Percentiles rank a stretch among this genome's conserved stretches.
Conservation (phyloP, 2,888 invertebrate genomes). For the Tridacna crocea region DNA sequence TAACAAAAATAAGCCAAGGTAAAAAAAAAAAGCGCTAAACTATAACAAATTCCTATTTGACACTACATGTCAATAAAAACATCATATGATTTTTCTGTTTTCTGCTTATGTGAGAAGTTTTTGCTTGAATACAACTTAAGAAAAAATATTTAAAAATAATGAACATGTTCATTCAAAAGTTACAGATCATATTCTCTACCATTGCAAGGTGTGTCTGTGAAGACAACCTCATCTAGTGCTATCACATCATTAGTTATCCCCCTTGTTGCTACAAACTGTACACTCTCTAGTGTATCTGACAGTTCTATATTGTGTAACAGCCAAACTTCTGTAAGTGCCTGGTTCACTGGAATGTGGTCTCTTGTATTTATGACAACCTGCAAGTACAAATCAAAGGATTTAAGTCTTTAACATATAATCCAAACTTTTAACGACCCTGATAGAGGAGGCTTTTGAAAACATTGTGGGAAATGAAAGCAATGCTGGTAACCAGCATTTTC, state of each 20-base stretch:
- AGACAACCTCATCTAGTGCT: background rate
- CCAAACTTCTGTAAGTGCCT: background rate
- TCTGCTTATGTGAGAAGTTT: too few relatives aligned
- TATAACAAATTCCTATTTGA: background rate
- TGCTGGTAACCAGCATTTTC: background rate
- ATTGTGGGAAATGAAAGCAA: background rate
- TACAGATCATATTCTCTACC: background rate
- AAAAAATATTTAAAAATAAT: too few relatives aligned
- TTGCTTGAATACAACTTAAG: too few relatives aligned
- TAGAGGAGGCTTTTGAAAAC: background rate
- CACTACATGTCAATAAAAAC: background rate
- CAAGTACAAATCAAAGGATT: background rate
- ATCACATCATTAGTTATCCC: background rate
- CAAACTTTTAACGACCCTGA: background rate
- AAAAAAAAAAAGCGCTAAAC: background rate
- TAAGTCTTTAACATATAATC: background rate
- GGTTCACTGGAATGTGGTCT: background rate
- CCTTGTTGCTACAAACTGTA: background rate
- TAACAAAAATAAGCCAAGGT: too few relatives aligned
- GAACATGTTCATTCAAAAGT: too few relatives aligned
- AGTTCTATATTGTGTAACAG: slow-evolving; percentile 1
- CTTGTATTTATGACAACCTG: background rate
- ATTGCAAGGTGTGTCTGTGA: background rate
- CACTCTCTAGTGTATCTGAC: background rate
- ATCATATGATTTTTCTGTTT: too few relatives aligned